Conservation (phyloP, 2,113 vertebrate genomes). For the Stomatorhinus ivindoensis region DNA sequence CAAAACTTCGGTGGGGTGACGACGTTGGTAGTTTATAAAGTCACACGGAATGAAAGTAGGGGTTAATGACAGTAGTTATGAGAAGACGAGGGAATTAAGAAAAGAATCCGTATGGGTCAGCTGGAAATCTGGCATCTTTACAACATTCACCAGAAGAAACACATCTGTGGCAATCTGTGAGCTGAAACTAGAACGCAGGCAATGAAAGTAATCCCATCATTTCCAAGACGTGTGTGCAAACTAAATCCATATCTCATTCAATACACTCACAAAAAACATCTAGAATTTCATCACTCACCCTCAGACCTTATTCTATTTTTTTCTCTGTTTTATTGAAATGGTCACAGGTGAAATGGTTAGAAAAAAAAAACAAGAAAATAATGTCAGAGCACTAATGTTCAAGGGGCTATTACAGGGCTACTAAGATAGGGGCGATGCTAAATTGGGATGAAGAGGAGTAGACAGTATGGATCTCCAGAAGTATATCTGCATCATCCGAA, state of each 20-base stretch:
- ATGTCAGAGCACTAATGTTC: not conserved
- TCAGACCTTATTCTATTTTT: not conserved
- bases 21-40: not conserved
- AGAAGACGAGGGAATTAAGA: not conserved
- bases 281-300: not conserved
- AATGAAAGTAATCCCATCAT: not conserved
- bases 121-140: not conserved
- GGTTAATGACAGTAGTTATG: not conserved
- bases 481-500: not conserved
- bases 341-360: not conserved
- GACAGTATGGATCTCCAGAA: not conserved
- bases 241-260: not conserved
- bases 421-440: not conserved
- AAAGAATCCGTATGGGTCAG: not conserved
- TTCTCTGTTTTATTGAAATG: not conserved
- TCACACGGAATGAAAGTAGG: not conserved
- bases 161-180: not conserved
- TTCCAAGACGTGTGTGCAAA: not conserved
- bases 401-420: not conserved
- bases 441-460: not conserved
- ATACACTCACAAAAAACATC: not conserved
- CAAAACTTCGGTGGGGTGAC: constrained; percentile 14
- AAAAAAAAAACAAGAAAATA: not conserved
- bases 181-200: not conserved
- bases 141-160: not conserved